phyloP scores from a whole-genome alignment of 2,113 vertebrate genomes.

The Siniperca chuatsi region DNA sequence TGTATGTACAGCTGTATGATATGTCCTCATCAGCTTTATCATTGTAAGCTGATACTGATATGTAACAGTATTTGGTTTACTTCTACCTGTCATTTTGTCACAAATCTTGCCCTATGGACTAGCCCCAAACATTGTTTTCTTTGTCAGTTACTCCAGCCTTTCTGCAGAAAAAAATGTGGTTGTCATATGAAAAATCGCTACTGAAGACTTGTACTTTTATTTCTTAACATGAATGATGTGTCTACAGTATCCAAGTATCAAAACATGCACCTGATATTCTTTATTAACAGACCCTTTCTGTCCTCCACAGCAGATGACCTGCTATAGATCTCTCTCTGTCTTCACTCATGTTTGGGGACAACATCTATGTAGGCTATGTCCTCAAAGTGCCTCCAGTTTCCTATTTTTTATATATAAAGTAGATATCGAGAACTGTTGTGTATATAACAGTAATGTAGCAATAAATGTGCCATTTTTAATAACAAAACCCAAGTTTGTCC shows the following conservation, averaged over 20 bases:
- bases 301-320: conserved; percentile 65
- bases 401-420: conserved; percentile 91
- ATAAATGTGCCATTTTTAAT: conserved; percentile 96
- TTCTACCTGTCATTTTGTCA: conserved; percentile 51
- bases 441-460: conserved; percentile 96
- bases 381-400: conserved; percentile 90
- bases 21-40: conserved; percentile 57
- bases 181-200: conserved; percentile 49
- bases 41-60: conserved; percentile 61
- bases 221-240: conserved; percentile 51
- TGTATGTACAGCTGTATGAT: conserved; percentile 67
- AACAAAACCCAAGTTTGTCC: conserved; percentile 79
- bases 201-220: conserved; percentile 54
- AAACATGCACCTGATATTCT: conserved; percentile 52
- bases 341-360: conserved; percentile 82
- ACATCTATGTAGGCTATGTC: conserved; percentile 85
- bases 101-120: conserved; percentile 39
- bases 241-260: conserved; percentile 58
- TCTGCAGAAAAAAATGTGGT: conserved; percentile 27
- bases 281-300: conserved; percentile 49
- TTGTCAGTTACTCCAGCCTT: conserved; percentile 33
- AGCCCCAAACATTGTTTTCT: conserved; percentile 48
- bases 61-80: conserved; percentile 73
- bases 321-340: conserved; percentile 74
- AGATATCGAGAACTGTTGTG: conserved; percentile 92